Evolutionary conservation across 1,140 invertebrate species (phyloP), one percentile per base, ranked within the genome.

Genomic region (Yoshiicerus persimilis): DNA sequence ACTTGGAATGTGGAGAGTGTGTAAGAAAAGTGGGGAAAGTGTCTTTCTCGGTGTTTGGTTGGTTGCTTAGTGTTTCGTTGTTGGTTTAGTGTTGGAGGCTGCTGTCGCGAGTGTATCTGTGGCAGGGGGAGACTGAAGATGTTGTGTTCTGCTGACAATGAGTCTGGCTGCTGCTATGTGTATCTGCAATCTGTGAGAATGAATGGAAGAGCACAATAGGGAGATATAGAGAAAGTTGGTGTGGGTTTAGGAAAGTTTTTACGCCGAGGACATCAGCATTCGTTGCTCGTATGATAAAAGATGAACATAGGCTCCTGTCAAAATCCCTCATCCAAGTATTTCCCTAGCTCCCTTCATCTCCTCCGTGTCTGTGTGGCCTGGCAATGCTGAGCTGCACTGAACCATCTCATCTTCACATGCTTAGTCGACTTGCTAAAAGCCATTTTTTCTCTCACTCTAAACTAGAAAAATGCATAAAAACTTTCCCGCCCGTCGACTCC

Each of bases 381-480:
- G 16, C 27, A 56, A 84, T 84, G 83, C 41, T 10, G 34, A 41
- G 83, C 75, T 36, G 75, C 30, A 80, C 27, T 64, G 41, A 36
- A 56, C 47, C 84, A 56, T 86, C 84, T 86, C 84, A 86, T 86
- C 84, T 62, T 86, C 86, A 87, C 70, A 87, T 75, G 86, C 64
- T 87, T 87, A 87, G 86, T 36, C 86, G 86, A 36, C 66, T 87
- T 87, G 86, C 64, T 87, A 87, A 87, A 87, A 87, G 86, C 86
- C 86, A 87, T 75, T 77, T 87, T 80, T 80, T 36, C 64, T 70
- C 75, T 36, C 16, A 80, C 75, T 80, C 75, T 80, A 84, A 47
- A 84, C 38, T 23, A 41, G 39, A 84, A 84, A 84, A 84, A 84
- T 84, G 47, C 83, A 84, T 84, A 84, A 84, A 84, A 84, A 84